Base-by-base conservation (phyloP, 23 tunicate genomes). In the Styela clava region DNA sequence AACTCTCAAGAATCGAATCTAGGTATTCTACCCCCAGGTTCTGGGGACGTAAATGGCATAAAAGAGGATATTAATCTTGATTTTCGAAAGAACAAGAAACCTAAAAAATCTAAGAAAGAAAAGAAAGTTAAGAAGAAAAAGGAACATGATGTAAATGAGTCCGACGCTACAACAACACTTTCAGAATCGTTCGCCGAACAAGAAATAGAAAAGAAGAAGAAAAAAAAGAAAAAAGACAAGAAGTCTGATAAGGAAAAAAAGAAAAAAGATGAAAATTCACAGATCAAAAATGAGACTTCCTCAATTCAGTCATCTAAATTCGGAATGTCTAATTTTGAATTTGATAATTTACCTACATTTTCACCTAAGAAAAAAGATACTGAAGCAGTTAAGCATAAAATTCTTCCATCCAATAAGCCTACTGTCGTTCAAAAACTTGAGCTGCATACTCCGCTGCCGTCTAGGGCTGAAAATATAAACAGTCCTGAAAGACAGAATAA, bases 141-240 rank as follows among this genome's bases (percentile, higher is more conserved):
- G 56, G 12, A 44, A 44, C 9, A 44, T 5, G 12, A 44, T 44
- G 12, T 44, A 5, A 44, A 44, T 12, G 56, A 44, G 12, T 44
- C 56, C 12, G 56, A 44, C 12, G 56, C 56, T 5, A 5, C 56
- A 44, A 44, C 56, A 44, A 44, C 56, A 44, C 56, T 44, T 44
- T 44, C 56, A 5, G 56, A 44, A 44, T 44, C 56, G 7, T 44
- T 44, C 56, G 12, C 56, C 7, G 56, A 44, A 12, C 9, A 44
- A 31, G 28, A 18, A 3, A 62, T 2, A 3, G 16, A 31, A 31
- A 52, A 16, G 21, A n/a, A 79, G 74, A 30, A 62, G 35, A 31
- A 63, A 28, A 79, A 79, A 28, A 79, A 79, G 52, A 62, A 79
- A 22, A 63, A 79, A 69, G 63, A 69, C 18, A 81, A 81, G 26